Base-by-base conservation (phyloP, 1,140 invertebrate species). In the Diorhabda carinulata region DNA sequence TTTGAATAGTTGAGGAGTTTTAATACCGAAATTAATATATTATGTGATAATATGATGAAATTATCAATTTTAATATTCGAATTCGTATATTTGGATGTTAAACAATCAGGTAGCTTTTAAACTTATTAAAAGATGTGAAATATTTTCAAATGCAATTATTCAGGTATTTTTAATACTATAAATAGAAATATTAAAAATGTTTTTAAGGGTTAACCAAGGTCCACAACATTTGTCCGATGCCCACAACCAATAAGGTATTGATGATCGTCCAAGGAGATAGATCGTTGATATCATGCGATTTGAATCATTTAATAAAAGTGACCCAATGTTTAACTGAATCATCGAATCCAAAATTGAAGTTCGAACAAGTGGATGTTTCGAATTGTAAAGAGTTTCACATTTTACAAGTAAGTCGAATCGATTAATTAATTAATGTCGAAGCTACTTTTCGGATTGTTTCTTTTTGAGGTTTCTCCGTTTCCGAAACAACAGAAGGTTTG, bases 211-310 rank as follows among this genome's bases (percentile, higher is more conserved):
- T 90, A 25, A 84, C 84, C 61, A 83, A 83, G 58, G 86, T 92
- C 3, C 87, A 89, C 68, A 87, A 89, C 71, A 84, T 92, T 47
- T 82, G 85, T 2, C 76, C 88, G 8, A 83, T 90, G 56, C 76
- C 82, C 7, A 81, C 84, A 2, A 74, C 91, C 9, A 85, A 85
- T 57, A 77, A 87, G 41, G 87, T 87, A n/a, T 78, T 92, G 43
- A 86, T 91, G 81, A 89, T 90, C 71, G 87, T 86, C 43, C 88
- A 88, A 2, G 83, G 86, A 67, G 87, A 87, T n/a, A 84, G 89
- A 52, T 82, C 85, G 44, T 78, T 93, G 2, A 85, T 90, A 7
- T 84, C 84, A 25, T 87, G 88, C 72, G 87, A 90, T 75, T 83
- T 89, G 52, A 84, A 87, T 40, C 84, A 89, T 73, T 74, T 92